Base-by-base conservation (phyloP, 2,888 invertebrate genomes). In the Clepsis dumicolana region DNA sequence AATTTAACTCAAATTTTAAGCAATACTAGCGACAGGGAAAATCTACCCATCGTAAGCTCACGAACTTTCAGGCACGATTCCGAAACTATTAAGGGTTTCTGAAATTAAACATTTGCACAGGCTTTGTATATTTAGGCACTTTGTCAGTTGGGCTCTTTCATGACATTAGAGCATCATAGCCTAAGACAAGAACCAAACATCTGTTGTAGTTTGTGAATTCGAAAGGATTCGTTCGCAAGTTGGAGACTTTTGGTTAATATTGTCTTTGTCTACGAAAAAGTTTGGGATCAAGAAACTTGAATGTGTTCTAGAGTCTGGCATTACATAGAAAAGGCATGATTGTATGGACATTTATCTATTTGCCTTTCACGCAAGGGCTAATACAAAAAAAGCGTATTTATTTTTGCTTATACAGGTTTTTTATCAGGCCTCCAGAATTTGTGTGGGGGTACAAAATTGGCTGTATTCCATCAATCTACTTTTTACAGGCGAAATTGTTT, bases 91-190 rank as follows among this genome's bases (percentile, higher is more conserved):
- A 64, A 53, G 52, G 68, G 63, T 44, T 66, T 67, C 57, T 32
- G 41, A 63, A 57, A 64, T 68, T 52, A 52, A 68, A 68, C 50
- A 64, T 68, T 68, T 50, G 54, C 57, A 59, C 32, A 52, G 57
- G 57, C 57, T 52, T 38, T 67, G 68, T 68, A 32, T 68, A 53
- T 57, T 68, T 68, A 68, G 67, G 68, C 12, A 53, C 54, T 61
- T 62, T 68, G 59, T 68, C 52, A n/a, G 41, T 29, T 8, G 12
- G 62, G 54, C 24, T 62, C 62, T 62, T 63, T 25, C 10, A 48
- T 25, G 24, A 41, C 41, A 50, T 62, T 41, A 50, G 29, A 52
- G 56, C 50, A 32, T 50, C 35, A 25, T 56, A 32, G 57, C 27
- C 57, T 38, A 48, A 35, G 57, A 59, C 44, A 41, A 21, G 35